Evolutionary conservation across 2,888 invertebrate genomes (phyloP), one percentile per base, ranked within the genome.

Genomic region (Clunio marinus): DNA sequence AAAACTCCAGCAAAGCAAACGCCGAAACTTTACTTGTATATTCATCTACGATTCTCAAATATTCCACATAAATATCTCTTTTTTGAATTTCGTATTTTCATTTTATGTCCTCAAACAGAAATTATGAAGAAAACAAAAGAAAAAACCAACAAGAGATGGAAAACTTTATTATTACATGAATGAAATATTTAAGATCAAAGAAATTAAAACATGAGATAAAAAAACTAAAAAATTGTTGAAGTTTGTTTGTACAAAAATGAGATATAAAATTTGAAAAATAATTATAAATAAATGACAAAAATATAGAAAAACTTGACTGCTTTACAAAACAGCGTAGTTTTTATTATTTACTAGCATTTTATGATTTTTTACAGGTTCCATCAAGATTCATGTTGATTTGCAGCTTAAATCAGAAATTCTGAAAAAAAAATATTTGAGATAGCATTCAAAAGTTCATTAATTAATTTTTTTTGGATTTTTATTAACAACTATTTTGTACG

Each of bases 251-350:
- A 66, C 66, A 68, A 57, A 68, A 68, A 68, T 58, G 58, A 68
- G 45, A 68, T 68, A 68, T 68, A 58, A 68, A 67, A 68, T 32
- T 68, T 68, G 22, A 35, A 58, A 58, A 68, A 58, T 67, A 67
- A 67, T 58, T 68, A 68, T 68, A 68, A 67, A 68, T 68, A 58
- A 68, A 68, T 68, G 68, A 68, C 66, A 66, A 68, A 68, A 68
- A 51, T 66, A 68, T 68, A 68, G 57, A 58, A 58, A 58, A 68
- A 67, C 68, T 68, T 68, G 68, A 68, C 68, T 68, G 68, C 68
- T 68, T 68, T 68, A 68, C 68, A 68, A 68, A 68, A 68, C 8
- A 51, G n/a, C 7, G 20, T 51, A 20, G 51, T 51, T 51, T 51
- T 15, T 10, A 15, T 45, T 13, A 32, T n/a, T n/a, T n/a, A n/a